Percentiles rank a stretch among this genome's conserved stretches.
phyloP scores from a whole-genome alignment of 2,888 invertebrate genomes.

The Drosophila longiperda region DNA sequence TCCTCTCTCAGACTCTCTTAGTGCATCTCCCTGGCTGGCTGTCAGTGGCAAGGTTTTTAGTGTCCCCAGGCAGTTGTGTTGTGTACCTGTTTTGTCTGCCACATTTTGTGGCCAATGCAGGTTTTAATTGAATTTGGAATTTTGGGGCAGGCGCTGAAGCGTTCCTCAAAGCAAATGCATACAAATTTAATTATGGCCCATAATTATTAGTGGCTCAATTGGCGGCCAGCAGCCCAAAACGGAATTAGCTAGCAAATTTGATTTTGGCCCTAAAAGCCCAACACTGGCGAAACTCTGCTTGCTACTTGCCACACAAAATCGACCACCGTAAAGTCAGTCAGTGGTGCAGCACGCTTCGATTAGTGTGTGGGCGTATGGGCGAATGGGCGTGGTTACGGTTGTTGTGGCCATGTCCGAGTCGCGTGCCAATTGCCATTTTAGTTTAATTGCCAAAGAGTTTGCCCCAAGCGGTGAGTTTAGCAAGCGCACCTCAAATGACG shows the following conservation, averaged over 20 bases:
- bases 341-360: background rate
- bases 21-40: background rate
- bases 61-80: constrained; percentile 5
- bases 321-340: background rate
- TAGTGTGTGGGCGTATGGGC: background rate
- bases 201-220: constrained; percentile 48
- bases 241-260: constrained; percentile 64
- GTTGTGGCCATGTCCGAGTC: constrained; percentile 41
- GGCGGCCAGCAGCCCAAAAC: constrained; percentile 39
- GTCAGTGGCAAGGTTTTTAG: constrained; percentile 20
- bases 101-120: constrained; percentile 26
- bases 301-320: constrained; percentile 7
- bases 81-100: constrained; percentile 10
- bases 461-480: background rate
- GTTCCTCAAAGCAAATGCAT: constrained; percentile 38
- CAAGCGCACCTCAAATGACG: constrained; percentile 54
- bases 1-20: background rate
- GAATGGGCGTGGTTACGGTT: constrained; percentile 4
- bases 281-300: background rate
- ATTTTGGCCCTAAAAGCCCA: constrained; percentile 53
- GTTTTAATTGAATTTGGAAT: constrained; percentile 75
- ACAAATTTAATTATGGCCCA: constrained; percentile 55
- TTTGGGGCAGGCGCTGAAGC: constrained; percentile 32
- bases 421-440: constrained; percentile 70
- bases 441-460: constrained; percentile 62